A percentile compares a stretch with the other conserved stretches of the same genome.
Evolutionary conservation across 92 coral and sea anemone species (phyloP).

Genomic region (Heteractis magnifica): DNA sequence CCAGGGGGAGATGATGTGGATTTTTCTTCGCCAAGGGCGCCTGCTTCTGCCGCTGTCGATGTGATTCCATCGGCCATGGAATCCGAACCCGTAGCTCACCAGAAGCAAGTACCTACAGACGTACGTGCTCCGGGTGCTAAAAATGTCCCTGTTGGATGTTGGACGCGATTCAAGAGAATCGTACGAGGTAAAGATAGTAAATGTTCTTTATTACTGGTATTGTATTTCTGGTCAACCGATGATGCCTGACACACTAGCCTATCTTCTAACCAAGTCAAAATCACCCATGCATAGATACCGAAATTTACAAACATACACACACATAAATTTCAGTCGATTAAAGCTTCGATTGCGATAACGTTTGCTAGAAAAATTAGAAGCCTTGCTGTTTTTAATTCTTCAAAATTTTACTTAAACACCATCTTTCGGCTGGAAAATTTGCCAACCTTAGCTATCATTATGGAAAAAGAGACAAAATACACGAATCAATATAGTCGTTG

Average conservation of each 20-base stretch:
- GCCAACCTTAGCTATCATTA: slow-evolving; percentile 38
- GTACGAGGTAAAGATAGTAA: slow-evolving; percentile 68
- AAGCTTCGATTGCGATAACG: not conserved
- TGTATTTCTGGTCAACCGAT: not conserved
- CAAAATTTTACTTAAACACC: not conserved
- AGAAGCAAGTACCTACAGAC: slow-evolving; percentile 81
- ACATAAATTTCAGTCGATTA: not conserved
- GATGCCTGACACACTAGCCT: not conserved
- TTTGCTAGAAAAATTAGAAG: not conserved
- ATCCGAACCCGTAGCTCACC: slow-evolving; percentile 85
- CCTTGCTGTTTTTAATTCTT: not conserved
- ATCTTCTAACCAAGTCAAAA: slow-evolving; percentile 1
- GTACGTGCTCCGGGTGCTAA: slow-evolving; percentile 93
- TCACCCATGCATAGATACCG: slow-evolving; percentile 10
- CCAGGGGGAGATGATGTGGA: slow-evolving; percentile 89
- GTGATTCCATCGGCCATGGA: slow-evolving; percentile 95
- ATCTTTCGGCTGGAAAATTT: not conserved
- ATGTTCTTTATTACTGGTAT: not conserved
- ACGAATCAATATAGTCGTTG: slow-evolving; percentile 7
- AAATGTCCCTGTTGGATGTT: slow-evolving; percentile 94
- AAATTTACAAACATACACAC: slow-evolving; percentile 2
- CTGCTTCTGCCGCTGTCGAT: slow-evolving; percentile 95
- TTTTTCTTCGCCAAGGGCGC: slow-evolving; percentile 81
- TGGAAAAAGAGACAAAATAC: slow-evolving; percentile 19
- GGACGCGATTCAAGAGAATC: slow-evolving; percentile 96